Evolutionary conservation across 2,888 invertebrate species (phyloP), one percentile per base, ranked within the genome.

Genomic region (Tethea ocularis): DNA sequence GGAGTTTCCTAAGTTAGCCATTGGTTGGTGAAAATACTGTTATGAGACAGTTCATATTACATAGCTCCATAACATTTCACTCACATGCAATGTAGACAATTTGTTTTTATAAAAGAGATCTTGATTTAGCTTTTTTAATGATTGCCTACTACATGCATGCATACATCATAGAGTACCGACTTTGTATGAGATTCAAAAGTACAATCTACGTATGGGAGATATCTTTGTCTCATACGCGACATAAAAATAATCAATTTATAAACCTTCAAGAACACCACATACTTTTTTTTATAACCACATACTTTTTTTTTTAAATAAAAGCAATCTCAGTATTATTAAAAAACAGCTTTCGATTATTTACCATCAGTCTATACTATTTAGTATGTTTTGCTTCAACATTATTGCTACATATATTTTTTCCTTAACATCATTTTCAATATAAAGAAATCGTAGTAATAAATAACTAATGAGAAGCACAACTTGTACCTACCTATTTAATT

Each of bases 391-490:
- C 15, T n/a, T 41, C 17, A 11, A 20, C 53, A 13, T 20, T 54
- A 53, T 54, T 54, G 20, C 33, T 53, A 29, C 20, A 52, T 3
- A 36, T 1, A 36, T 54, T 46, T 15, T 46, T 6, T n/a, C 15
- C 15, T 6, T 20, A 20, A 46, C 17, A 17, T 10, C 2, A 46
- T 46, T 20, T 46, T 46, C 6, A 17, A n/a, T 6, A n/a, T n/a
- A 5, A 10, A 10, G n/a, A 46, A n/a, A 13, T n/a, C 10, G 8
- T 38, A 41, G 1, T 41, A 41, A 20, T 46, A 46, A 46, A 38
- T 24, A 38, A 53, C 13, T 59, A 63, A 55, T 51, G 57, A 63
- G 53, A 29, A 58, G 52, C 57, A 58, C 66, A 55, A 59, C 67
- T 52, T 24, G 29, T 57, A 51, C 54, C 58, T 46, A 57, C n/a